Evolutionary conservation across 2,113 vertebrate species (phyloP).

Genomic region (Cochlearius cochlearius): DNA sequence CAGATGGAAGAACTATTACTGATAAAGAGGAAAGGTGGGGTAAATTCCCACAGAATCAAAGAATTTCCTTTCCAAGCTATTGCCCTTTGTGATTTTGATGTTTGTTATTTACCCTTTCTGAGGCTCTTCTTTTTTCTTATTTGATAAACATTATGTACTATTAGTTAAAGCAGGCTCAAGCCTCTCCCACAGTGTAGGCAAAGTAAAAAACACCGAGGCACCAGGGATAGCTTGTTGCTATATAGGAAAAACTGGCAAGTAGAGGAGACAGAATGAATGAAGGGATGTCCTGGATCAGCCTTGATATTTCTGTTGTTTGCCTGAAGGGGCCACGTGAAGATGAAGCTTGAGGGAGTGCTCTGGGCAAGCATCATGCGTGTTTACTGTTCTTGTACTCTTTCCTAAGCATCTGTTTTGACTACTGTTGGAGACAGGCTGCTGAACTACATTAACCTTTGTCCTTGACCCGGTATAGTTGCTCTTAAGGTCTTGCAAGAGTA

Average conservation of each 20-base stretch:
- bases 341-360: background rate
- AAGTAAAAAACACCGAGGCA: background rate
- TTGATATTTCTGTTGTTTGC: conserved; percentile 1
- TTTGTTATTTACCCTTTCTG: background rate
- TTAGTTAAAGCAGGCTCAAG: background rate
- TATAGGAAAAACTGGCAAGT: background rate
- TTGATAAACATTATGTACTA: background rate
- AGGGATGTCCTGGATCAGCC: background rate
- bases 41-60: background rate
- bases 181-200: background rate
- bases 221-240: background rate
- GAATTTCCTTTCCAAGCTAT: background rate
- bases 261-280: background rate
- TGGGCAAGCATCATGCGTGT: background rate
- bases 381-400: conserved; percentile 6
- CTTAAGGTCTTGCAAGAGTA: background rate
- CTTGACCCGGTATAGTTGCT: background rate
- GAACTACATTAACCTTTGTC: background rate
- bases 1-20: background rate
- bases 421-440: background rate
- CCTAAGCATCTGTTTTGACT: conserved; percentile 26
- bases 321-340: background rate
- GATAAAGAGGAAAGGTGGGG: background rate
- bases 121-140: background rate
- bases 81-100: background rate